A percentile compares a stretch with the other conserved stretches of the same genome.
Conservation (phyloP, 2,113 vertebrate genomes). For the Stomatorhinus ivindoensis region DNA sequence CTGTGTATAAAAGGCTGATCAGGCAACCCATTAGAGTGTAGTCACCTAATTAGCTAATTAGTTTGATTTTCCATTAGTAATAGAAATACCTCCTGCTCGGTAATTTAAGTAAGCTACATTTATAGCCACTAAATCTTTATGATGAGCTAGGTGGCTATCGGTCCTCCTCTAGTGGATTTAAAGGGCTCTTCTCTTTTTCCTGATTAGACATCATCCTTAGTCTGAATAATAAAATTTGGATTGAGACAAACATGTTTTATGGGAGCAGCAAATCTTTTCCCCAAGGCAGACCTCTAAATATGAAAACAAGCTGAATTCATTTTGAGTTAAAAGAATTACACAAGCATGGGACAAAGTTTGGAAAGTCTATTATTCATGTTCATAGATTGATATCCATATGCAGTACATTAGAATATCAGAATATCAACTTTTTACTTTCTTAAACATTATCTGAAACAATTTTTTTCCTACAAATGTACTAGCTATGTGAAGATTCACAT, state of each 20-base stretch:
- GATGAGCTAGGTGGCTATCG: neutral
- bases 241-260: neutral
- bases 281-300: neutral
- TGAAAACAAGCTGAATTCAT: neutral
- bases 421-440: neutral
- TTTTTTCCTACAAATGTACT: neutral
- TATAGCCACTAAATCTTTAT: neutral
- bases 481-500: neutral
- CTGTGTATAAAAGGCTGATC: neutral
- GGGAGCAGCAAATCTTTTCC: neutral
- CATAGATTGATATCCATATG: neutral
- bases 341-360: neutral
- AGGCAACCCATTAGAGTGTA: neutral
- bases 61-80: neutral
- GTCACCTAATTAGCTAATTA: neutral
- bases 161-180: neutral
- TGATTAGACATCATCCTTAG: neutral
- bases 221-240: neutral
- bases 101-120: slow-evolving; percentile 2
- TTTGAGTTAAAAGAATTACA: neutral
- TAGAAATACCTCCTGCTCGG: neutral
- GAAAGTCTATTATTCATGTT: neutral
- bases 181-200: neutral
- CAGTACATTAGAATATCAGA: neutral
- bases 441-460: neutral